Evolutionary conservation across 2,888 invertebrate species (phyloP).

Genomic region (Limnephilus lunatus): DNA sequence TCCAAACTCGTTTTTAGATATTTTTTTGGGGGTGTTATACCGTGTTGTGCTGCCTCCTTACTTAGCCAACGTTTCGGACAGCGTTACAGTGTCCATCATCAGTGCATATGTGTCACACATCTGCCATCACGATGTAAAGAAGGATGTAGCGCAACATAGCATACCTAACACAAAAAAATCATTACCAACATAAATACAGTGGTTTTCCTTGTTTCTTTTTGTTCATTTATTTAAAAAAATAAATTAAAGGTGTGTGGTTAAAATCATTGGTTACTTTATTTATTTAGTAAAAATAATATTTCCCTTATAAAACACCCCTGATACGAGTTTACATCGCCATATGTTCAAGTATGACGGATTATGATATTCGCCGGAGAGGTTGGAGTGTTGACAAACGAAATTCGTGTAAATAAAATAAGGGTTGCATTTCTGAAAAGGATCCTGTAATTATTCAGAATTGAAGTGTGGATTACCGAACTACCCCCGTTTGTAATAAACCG

Average conservation of each 20-base stretch:
- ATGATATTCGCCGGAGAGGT: slow-evolving; percentile 56
- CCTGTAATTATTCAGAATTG: slow-evolving; percentile 53
- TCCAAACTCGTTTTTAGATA: too few species aligned
- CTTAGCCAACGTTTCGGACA: too few species aligned
- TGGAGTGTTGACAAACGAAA: slow-evolving; percentile 55
- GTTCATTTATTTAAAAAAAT: background rate
- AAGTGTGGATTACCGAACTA: slow-evolving; percentile 43
- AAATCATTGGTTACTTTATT: background rate
- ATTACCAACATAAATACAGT: too few species aligned
- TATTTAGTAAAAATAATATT: background rate
- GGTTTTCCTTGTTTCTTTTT: too few species aligned
- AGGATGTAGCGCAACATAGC: too few species aligned
- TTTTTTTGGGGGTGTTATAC: too few species aligned
- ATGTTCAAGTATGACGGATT: slow-evolving; percentile 61
- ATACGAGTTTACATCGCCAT: slow-evolving; percentile 25
- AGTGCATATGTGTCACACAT: too few species aligned
- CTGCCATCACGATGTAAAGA: too few species aligned
- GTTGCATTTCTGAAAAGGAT: slow-evolving; percentile 52
- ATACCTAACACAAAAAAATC: too few species aligned
- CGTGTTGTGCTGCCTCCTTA: too few species aligned
- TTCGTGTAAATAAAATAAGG: slow-evolving; percentile 53
- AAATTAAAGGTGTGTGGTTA: background rate
- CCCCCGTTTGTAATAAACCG: slow-evolving; percentile 6
- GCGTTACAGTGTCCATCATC: too few species aligned
- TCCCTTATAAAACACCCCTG: slow-evolving; percentile 7